Evolutionary conservation across 2,888 invertebrate genomes (phyloP).

Genomic region (Elmis aenea): DNA sequence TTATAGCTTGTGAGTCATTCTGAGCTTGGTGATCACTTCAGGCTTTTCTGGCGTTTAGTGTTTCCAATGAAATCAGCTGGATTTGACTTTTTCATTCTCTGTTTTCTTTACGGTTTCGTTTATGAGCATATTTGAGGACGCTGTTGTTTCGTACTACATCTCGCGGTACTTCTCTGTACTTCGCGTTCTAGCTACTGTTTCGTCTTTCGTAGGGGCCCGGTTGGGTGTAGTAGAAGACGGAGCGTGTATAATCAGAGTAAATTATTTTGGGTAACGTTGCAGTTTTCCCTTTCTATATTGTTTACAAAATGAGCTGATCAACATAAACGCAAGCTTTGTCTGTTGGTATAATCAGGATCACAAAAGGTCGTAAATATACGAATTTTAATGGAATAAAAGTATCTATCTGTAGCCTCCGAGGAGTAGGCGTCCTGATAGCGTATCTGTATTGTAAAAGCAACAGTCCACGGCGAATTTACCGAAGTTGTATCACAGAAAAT

Average conservation of each 20-base stretch:
- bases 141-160: constrained; percentile 18
- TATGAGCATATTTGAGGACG: constrained; percentile 24
- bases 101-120: constrained; percentile 27
- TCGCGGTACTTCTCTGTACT: constrained; percentile 9
- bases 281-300: constrained; percentile 25
- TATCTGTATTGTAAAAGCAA: constrained; percentile 9
- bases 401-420: too few relatives aligned
- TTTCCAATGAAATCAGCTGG: constrained; percentile 31
- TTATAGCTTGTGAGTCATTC: constrained; percentile 16
- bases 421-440: too few relatives aligned
- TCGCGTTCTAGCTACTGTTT: constrained; percentile 6
- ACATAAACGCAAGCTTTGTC: constrained; percentile 30
- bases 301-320: constrained; percentile 30
- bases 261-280: constrained; percentile 3
- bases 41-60: constrained; percentile 28
- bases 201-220: too few relatives aligned
- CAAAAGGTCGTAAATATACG: constrained; percentile 25
- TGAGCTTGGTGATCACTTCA: constrained; percentile 18
- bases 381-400: constrained; percentile 21
- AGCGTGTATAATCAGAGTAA: too few relatives aligned
- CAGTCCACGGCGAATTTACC: too few relatives aligned
- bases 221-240: too few relatives aligned
- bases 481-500: too few relatives aligned
- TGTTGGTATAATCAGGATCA: constrained; percentile 23
- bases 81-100: constrained; percentile 28